Percentiles rank a stretch among this genome's conserved stretches.
Conservation (phyloP, 2,113 vertebrate genomes). For the Pygoscelis antarcticus region DNA sequence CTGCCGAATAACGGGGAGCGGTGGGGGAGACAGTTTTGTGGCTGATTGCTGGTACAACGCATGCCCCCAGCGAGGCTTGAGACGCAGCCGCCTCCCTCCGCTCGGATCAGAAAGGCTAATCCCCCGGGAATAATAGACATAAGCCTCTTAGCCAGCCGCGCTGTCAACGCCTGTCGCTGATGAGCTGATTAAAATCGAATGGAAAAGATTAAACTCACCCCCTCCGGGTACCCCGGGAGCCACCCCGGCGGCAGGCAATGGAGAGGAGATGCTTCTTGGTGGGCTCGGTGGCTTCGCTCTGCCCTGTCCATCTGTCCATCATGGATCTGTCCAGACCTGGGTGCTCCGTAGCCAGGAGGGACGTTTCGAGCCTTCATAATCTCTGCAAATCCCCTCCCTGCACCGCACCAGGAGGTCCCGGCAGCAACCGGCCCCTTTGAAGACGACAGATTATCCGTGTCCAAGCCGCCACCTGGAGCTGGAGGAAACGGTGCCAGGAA, state of each 20-base stretch:
- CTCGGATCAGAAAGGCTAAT: not conserved
- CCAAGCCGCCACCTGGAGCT: not conserved
- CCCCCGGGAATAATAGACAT: not conserved
- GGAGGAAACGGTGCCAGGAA: not conserved
- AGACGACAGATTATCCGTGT: fast-evolving
- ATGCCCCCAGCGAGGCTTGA: fast-evolving
- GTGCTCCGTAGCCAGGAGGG: not conserved
- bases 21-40: fast-evolving
- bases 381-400: not conserved
- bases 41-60: fast-evolving
- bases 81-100: fast-evolving
- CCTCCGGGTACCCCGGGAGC: not conserved
- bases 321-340: not conserved
- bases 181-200: not conserved
- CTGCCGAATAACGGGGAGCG: fast-evolving
- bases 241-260: fast-evolving
- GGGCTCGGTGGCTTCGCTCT: not conserved
- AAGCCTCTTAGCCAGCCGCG: fast-evolving
- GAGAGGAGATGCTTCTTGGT: not conserved
- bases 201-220: not conserved
- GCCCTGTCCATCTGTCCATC: fast-evolving
- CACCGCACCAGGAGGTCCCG: fast-evolving
- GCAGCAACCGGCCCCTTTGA: not conserved
- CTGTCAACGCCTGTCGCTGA: fast-evolving
- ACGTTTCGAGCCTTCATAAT: fast-evolving